Percentiles rank a stretch among this genome's conserved stretches.
Conservation (phyloP, 2,797 vertebrate genomes). For the Acanthornis magna region DNA sequence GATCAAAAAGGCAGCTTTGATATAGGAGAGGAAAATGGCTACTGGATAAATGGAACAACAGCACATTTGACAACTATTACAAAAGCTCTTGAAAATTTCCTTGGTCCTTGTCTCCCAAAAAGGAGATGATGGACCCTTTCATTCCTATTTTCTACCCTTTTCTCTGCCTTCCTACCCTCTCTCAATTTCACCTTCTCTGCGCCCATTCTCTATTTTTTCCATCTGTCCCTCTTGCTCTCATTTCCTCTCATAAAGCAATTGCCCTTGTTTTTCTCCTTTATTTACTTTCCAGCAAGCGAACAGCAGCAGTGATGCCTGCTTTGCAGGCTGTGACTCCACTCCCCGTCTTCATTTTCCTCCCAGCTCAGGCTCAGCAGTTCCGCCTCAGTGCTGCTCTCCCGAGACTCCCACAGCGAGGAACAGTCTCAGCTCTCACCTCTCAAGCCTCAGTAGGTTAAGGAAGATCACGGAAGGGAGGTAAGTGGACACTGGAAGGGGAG, state of each 20-base stretch:
- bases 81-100: not conserved
- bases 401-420: conserved; percentile 35
- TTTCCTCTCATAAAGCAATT: not conserved
- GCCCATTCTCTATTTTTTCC: not conserved
- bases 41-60: not conserved
- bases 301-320: not conserved
- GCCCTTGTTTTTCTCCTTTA: conserved; percentile 26
- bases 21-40: not conserved
- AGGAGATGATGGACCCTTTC: not conserved
- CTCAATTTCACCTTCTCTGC: not conserved
- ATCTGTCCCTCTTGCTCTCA: not conserved
- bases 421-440: not conserved
- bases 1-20: not conserved
- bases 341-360: conserved; percentile 24
- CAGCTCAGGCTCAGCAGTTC: conserved; percentile 6
- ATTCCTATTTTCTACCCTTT: not conserved
- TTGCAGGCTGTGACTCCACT: not conserved
- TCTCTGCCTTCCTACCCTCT: not conserved
- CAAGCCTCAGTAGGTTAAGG: not conserved
- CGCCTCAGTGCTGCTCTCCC: conserved; percentile 21
- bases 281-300: not conserved
- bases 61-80: not conserved
- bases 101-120: not conserved
- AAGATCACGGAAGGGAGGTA: not conserved
- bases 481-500: not conserved